Evolutionary conservation across 35 echinoderm and acorn worm species (phyloP).

Genomic region (Holothuria glaberrima): DNA sequence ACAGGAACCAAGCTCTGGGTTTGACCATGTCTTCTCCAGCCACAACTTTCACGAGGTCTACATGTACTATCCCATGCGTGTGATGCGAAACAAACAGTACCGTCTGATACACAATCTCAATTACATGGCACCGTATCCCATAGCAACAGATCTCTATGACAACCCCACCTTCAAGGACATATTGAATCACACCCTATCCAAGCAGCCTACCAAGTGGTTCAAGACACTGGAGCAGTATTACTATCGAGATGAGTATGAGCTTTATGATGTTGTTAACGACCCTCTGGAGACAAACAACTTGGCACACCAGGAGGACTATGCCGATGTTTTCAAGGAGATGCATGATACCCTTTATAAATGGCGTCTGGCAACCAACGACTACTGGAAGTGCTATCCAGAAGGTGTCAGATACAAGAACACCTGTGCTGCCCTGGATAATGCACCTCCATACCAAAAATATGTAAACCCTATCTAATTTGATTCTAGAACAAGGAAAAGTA

Average conservation of each 20-base stretch:
- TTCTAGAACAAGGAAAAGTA: no score
- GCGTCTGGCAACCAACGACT: slow-evolving; percentile 75
- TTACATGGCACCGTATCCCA: slow-evolving; percentile 69
- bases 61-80: slow-evolving; percentile 92
- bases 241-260: slow-evolving; percentile 87
- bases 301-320: slow-evolving; percentile 56
- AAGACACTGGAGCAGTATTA: slow-evolving; percentile 90
- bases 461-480: no score
- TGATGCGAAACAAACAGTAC: slow-evolving; percentile 67
- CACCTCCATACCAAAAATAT: slow-evolving; percentile 3
- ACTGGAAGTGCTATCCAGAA: slow-evolving; percentile 84
- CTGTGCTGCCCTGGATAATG: slow-evolving; percentile 54
- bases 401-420: slow-evolving; percentile 52
- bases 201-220: slow-evolving; percentile 78
- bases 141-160: slow-evolving; percentile 80
- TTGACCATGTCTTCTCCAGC: slow-evolving; percentile 60
- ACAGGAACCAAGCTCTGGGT: slow-evolving; percentile 41
- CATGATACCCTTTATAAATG: slow-evolving; percentile 61
- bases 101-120: slow-evolving; percentile 92
- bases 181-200: slow-evolving; percentile 63
- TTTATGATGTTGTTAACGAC: slow-evolving; percentile 74
- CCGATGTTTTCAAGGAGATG: slow-evolving; percentile 45
- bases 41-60: slow-evolving; percentile 89
- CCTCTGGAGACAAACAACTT: slow-evolving; percentile 79
- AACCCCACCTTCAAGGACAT: slow-evolving; percentile 80